Percentiles rank a stretch among this genome's conserved stretches.
Conservation (phyloP, 2,888 invertebrate genomes). For the Leptopilina myrica region DNA sequence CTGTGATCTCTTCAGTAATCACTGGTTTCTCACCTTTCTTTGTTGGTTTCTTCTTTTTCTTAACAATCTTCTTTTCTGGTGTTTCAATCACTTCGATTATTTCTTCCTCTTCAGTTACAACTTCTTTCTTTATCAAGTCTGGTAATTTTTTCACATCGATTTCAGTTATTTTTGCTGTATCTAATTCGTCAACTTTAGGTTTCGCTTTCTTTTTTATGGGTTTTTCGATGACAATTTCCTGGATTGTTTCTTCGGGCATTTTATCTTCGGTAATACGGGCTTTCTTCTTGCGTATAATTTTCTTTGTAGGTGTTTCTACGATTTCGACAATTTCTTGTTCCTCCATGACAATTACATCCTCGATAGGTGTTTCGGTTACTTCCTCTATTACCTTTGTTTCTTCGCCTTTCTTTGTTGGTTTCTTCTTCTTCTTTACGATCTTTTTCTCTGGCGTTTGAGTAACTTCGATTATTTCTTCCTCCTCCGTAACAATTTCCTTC, state of each 20-base stretch:
- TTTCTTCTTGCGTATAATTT: slow-evolving; percentile 73
- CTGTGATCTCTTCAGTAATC: slow-evolving; percentile 68
- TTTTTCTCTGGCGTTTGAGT: slow-evolving; percentile 75
- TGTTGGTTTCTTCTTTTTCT: slow-evolving; percentile 67
- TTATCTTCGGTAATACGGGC: slow-evolving; percentile 53
- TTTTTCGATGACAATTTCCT: slow-evolving; percentile 61
- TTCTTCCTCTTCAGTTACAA: slow-evolving; percentile 44
- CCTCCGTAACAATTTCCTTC: slow-evolving; percentile 25
- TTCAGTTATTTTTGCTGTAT: background rate
- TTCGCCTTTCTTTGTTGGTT: slow-evolving; percentile 65
- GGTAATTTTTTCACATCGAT: slow-evolving; percentile 49
- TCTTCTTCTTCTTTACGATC: slow-evolving; percentile 72
- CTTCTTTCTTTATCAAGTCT: slow-evolving; percentile 47
- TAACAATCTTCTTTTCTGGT: slow-evolving; percentile 76
- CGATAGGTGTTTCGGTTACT: slow-evolving; percentile 66
- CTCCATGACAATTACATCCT: slow-evolving; percentile 50
- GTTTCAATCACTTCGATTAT: slow-evolving; percentile 73
- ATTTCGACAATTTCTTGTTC: slow-evolving; percentile 59
- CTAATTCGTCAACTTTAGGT: background rate
- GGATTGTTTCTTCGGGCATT: slow-evolving; percentile 59
- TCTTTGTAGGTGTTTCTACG: slow-evolving; percentile 74
- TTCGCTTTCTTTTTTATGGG: slow-evolving; percentile 52
- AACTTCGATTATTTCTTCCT: slow-evolving; percentile 69
- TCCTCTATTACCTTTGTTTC: slow-evolving; percentile 64
- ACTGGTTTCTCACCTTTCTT: slow-evolving; percentile 63